Evolutionary conservation across 1,140 invertebrate genomes (phyloP).

Genomic region (Brachionus koreanus): DNA sequence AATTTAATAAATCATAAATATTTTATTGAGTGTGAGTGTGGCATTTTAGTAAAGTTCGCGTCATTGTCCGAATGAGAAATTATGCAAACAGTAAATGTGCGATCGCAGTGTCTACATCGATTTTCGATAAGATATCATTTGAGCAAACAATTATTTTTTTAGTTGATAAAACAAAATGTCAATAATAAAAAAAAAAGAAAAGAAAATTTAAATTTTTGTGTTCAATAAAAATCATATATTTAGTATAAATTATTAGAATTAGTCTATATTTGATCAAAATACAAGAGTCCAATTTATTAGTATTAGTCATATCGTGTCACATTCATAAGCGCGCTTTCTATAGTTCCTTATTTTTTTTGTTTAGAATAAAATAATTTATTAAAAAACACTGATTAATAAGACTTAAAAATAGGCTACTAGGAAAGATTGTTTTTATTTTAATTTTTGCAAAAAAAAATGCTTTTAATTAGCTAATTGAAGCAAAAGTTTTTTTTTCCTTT

Average conservation of each 20-base stretch:
- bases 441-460: neutral
- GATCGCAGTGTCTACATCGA: slow-evolving; percentile 8
- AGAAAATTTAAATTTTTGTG: neutral
- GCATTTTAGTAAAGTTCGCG: neutral
- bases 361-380: neutral
- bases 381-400: neutral
- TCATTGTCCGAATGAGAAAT: neutral
- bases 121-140: slow-evolving; percentile 17
- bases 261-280: neutral
- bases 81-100: neutral
- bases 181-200: neutral
- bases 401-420: neutral
- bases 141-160: neutral
- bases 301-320: neutral
- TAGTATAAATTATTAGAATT: neutral
- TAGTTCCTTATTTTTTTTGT: neutral
- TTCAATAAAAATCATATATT: neutral
- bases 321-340: neutral
- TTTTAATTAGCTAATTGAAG: neutral
- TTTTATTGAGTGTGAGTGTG: neutral
- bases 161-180: neutral
- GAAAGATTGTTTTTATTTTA: neutral
- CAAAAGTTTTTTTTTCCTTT: neutral
- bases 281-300: neutral
- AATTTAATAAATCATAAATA: neutral